phyloP scores from a whole-genome alignment of 2,888 invertebrate genomes.

The Aplocera efformata region DNA sequence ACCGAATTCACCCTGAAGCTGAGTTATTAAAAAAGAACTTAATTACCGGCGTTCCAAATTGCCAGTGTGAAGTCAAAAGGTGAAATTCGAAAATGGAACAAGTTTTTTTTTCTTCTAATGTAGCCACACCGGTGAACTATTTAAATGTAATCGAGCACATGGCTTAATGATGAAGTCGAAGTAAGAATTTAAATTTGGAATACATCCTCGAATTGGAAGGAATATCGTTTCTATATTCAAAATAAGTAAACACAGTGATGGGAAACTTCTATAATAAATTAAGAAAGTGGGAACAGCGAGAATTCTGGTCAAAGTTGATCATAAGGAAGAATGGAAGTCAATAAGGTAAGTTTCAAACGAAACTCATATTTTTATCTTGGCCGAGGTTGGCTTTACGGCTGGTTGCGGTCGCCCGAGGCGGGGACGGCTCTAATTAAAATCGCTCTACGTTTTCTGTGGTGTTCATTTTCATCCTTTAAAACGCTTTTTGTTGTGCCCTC shows the following conservation, averaged over 20 bases:
- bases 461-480: conserved; percentile 74
- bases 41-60: conserved; percentile 33
- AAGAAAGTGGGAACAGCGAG: too few species aligned
- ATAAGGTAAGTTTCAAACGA: conserved; percentile 14
- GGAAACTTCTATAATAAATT: too few species aligned
- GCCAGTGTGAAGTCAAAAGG: conserved; percentile 37
- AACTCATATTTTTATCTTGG: conserved; percentile 46
- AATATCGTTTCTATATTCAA: too few species aligned
- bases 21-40: conserved; percentile 39
- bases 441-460: conserved; percentile 67
- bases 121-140: too few species aligned
- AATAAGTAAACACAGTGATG: conserved; percentile 19
- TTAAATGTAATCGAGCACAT: too few species aligned
- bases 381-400: conserved; percentile 48
- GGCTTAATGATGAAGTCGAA: too few species aligned
- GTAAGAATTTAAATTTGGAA: too few species aligned
- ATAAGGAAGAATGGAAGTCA: conserved; percentile 26
- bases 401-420: conserved; percentile 66
- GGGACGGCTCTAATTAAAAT: conserved; percentile 73
- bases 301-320: too few species aligned
- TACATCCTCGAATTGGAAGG: too few species aligned
- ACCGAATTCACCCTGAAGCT: conserved; percentile 15
- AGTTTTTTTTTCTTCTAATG: conserved; percentile 29
- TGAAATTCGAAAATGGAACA: conserved; percentile 38
- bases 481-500: conserved; percentile 66